Percentiles rank a stretch among this genome's conserved stretches.
These are phyloP conservation scores for Perdita meconis DNA, from an alignment of 2,888 invertebrate species.

Conservation along the genomic window DNA sequence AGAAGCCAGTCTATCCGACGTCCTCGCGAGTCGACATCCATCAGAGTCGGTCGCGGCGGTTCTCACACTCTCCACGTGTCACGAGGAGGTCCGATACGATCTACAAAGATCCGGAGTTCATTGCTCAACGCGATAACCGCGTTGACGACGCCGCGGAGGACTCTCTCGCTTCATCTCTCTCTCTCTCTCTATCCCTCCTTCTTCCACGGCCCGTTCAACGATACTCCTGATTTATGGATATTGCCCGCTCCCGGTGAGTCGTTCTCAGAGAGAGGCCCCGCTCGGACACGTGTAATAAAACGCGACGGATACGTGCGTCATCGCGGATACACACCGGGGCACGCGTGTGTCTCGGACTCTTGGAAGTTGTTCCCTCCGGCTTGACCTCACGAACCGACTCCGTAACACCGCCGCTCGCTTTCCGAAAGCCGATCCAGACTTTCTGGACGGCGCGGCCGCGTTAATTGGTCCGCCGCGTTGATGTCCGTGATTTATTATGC, in stretches of 20 bases:
- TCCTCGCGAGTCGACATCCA: conserved; percentile 41
- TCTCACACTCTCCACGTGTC: conserved; percentile 81
- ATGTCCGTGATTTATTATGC: conserved; percentile 45
- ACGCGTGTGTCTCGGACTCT: conserved; percentile 49
- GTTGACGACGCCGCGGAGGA: conserved; percentile 60
- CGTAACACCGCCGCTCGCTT: conserved; percentile 54
- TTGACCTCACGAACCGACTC: conserved; percentile 70
- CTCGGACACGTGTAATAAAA: conserved; percentile 77
- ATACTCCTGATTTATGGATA: conserved; percentile 81
- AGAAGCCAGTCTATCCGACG: conserved; percentile 40
- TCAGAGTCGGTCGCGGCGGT: conserved; percentile 64
- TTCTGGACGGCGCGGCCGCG: conserved; percentile 37
- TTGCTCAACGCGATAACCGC: conserved; percentile 79
- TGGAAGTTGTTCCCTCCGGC: conserved; percentile 65
- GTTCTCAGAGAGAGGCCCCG: conserved; percentile 66
- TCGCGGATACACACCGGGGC: conserved; percentile 55
- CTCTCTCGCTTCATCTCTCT: conserved; percentile 2
- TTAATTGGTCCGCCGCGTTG: conserved; percentile 63
- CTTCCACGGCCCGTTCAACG: conserved; percentile 69
- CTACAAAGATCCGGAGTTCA: conserved; percentile 76
- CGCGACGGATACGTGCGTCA: conserved; percentile 72
- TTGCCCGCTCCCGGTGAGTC: conserved; percentile 69
- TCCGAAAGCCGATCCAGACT: conserved; percentile 75
- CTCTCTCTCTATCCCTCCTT: conserved; percentile 24
- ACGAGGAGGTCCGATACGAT: conserved; percentile 75